Percentiles rank a stretch among this genome's conserved stretches.
phyloP scores from a whole-genome alignment of 1,140 invertebrate genomes.

The Heliconius nattereri region DNA sequence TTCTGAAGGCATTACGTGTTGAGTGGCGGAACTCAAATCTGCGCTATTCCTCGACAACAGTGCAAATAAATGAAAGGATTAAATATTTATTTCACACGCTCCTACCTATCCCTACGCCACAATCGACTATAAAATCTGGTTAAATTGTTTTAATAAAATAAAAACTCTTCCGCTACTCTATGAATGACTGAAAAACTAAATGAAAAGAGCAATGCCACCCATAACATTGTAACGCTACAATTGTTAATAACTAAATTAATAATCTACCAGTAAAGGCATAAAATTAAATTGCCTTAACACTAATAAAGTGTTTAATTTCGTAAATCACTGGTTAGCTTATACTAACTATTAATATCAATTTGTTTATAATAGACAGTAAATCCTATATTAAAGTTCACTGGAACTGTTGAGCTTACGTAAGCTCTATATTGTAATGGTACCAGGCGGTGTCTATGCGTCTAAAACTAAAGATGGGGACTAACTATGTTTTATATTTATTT shows the following conservation, averaged over 20 bases:
- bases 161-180: no score
- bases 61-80: no score
- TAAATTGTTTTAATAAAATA: no score
- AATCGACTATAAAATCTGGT: no score
- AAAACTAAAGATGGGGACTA: slow-evolving; percentile 6
- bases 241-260: background rate
- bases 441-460: slow-evolving; percentile 32
- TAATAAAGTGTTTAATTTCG: slow-evolving; percentile 17
- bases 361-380: slow-evolving; percentile 19
- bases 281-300: background rate
- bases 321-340: background rate
- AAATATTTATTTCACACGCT: no score
- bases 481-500: background rate
- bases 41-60: no score
- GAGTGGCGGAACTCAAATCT: no score
- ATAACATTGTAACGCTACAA: background rate
- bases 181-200: background rate
- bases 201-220: background rate
- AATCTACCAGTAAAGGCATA: background rate
- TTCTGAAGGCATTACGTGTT: no score
- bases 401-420: slow-evolving; percentile 20
- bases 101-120: no score
- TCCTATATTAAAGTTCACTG: slow-evolving; percentile 30
- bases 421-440: slow-evolving; percentile 31
- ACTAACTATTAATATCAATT: slow-evolving; percentile 23